These are phyloP conservation scores for Suricata suricatta DNA, from an alignment of 2,113 vertebrate genomes.

Conservation along the genomic window DNA sequence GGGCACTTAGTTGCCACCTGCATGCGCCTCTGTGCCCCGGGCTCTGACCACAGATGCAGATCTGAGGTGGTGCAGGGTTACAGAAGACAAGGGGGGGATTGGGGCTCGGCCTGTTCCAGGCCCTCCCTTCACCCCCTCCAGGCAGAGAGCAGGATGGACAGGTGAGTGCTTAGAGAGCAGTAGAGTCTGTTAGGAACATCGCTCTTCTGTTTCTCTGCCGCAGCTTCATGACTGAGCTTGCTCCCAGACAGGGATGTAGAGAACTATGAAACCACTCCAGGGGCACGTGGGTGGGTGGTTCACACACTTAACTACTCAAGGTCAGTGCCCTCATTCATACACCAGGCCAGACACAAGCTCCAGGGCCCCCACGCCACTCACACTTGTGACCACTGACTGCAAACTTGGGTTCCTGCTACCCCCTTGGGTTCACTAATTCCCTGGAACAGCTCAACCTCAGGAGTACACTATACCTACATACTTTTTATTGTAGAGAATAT, in stretches of 20 bases:
- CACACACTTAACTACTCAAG: neutral
- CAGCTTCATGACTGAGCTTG: neutral
- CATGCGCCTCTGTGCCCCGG: fast-evolving
- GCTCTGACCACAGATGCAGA: neutral
- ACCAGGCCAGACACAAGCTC: neutral
- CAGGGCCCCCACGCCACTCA: neutral
- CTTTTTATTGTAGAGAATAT: neutral
- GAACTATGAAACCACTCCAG: neutral
- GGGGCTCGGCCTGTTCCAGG: neutral
- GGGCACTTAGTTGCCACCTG: neutral
- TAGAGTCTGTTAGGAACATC: neutral
- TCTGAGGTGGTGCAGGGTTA: neutral
- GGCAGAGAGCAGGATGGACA: neutral
- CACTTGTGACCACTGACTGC: neutral
- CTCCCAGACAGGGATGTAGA: neutral
- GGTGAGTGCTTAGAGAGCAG: neutral
- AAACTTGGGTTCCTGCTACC: neutral
- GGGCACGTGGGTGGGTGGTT: neutral
- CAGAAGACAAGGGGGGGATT: neutral
- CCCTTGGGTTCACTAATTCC: neutral
- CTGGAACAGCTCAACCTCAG: neutral
- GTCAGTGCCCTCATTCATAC: neutral
- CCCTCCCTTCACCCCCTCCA: neutral
- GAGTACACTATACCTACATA: neutral
- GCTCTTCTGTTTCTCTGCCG: neutral